Base-by-base conservation (phyloP, 2,797 vertebrate genomes). In the Rhyacichthys aspro region DNA sequence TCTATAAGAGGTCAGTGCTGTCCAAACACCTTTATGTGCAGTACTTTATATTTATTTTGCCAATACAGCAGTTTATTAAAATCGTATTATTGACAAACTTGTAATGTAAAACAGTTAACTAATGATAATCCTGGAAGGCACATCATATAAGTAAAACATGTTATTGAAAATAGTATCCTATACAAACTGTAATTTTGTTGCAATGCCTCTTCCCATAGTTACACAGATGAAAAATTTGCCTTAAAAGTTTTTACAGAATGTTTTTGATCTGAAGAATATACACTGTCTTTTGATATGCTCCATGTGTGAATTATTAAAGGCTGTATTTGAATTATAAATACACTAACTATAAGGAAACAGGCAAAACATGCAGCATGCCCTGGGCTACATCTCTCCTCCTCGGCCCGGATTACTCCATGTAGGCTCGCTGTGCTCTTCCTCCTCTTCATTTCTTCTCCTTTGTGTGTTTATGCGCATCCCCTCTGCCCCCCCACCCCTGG, bases 241-340 rank as follows among this genome's bases (percentile, higher is more conserved):
- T 38, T 34, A 66, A 68, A 78, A 70, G 36, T 61, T 1, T 3
- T 16, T 15, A 36, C 3, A 1, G 49, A 68, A 43, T 71, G 59
- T 72, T 74, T 74, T 74, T 61, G 11, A 61, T 67, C 33, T 55
- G 42, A 72, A 67, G 62, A 67, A 67, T 57, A 37, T 15, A 90
- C 90, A 87, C 92, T 92, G 88, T 91, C 93, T 92, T 96, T 95
- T 95, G 94, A 94, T 95, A 94, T 93, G 88, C 88, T 81, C 14
- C 75, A 68, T 91, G 76, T 90, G 92, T 97, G 91, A 97, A 96
- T 96, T 95, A 96, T 96, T 96, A 92, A 96, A 94, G 90, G 90
- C 92, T 92, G 91, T 89, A 96, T 96, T 95, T 96, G 93, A 96
- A 97, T 96, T 95, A 95, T 95, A 95, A 96, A 95, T 95, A 95